Evolutionary conservation across 2,113 vertebrate species (phyloP), one percentile per base, ranked within the genome.

Genomic region (Colistium nudipinnis): DNA sequence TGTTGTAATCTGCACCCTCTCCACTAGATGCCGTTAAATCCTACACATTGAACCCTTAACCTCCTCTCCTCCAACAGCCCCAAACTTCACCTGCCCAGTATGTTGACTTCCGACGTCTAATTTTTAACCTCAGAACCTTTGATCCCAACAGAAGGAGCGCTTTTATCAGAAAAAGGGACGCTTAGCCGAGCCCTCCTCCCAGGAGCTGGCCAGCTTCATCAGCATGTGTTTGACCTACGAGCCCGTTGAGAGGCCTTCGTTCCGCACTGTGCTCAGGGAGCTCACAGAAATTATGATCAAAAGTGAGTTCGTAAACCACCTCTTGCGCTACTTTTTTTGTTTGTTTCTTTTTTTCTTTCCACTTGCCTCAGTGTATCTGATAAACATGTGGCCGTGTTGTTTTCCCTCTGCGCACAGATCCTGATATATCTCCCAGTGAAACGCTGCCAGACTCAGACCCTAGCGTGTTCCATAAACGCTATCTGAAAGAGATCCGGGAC

Each of bases 401-500:
- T 67, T 55, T 47, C 11, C 25, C 7, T 67, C 4, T 51, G 11
- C 43, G 25, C 13, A 55, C 88, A 98, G 96, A 94, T 84, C 93
- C 86, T 0, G 93, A 94, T 0, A 85, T 96, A 38, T 81, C 89
- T 0, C 83, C 93, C 0, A 88, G 84, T 24, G 89, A 93, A 0
- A 82, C 92, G 0, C 78, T 82, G 0, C 79, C 83, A 0, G 78
- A 87, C 1, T 75, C 90, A 0, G 95, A 96, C 69, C 93, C 94
- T 5, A 96, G 91, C 0, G 67, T 96, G 16, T 98, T 96, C 76
- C 93, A 95, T 55, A 98, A 96, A 80, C 93, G 97, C 0, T 96
- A 97, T 80, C 88, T 98, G 86, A 98, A 94, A 69, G 95, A 94
- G 80, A 94, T 96, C 47, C 87, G 93, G 17, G 93, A 93, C 53